Conservation (phyloP, 2,113 vertebrate genomes). For the Chloropsis hardwickii region DNA sequence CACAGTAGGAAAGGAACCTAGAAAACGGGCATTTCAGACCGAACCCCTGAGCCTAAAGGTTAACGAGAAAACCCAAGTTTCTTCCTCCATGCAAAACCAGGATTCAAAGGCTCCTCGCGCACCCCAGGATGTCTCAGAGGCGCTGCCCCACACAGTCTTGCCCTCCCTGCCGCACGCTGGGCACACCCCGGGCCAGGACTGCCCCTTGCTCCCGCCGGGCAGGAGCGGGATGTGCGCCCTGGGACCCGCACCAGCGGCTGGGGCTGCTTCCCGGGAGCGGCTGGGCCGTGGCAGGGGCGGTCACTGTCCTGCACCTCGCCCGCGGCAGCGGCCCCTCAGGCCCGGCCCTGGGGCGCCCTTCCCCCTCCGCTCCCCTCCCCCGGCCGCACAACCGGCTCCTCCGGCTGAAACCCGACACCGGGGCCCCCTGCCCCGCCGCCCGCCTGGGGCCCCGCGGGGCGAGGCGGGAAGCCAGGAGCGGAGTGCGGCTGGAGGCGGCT, state of each 20-base stretch:
- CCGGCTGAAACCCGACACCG: not conserved
- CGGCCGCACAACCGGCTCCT: not conserved
- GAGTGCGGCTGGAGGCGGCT: not conserved
- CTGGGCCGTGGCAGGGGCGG: accelerated
- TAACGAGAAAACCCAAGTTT: accelerated
- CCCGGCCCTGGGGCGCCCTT: not conserved
- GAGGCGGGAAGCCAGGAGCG: not conserved
- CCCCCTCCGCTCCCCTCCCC: not conserved
- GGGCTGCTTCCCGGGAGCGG: accelerated
- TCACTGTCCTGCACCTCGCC: accelerated
- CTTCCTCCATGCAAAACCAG: accelerated
- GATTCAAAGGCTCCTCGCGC: not conserved
- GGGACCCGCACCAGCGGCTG: accelerated
- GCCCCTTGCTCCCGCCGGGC: too few species aligned
- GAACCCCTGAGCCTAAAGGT: not conserved
- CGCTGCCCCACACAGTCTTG: not conserved
- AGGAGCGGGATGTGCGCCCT: accelerated
- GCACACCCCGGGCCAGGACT: not conserved
- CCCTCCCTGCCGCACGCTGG: accelerated
- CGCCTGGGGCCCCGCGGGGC: not conserved
- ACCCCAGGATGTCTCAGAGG: not conserved
- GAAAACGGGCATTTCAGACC: not conserved
- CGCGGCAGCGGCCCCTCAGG: accelerated
- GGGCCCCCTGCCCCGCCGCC: not conserved
- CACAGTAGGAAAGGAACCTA: accelerated